Evolutionary conservation across 2,888 invertebrate species (phyloP), one percentile per base, ranked within the genome.

Genomic region (Pseudococcus jackbeardsleyi): DNA sequence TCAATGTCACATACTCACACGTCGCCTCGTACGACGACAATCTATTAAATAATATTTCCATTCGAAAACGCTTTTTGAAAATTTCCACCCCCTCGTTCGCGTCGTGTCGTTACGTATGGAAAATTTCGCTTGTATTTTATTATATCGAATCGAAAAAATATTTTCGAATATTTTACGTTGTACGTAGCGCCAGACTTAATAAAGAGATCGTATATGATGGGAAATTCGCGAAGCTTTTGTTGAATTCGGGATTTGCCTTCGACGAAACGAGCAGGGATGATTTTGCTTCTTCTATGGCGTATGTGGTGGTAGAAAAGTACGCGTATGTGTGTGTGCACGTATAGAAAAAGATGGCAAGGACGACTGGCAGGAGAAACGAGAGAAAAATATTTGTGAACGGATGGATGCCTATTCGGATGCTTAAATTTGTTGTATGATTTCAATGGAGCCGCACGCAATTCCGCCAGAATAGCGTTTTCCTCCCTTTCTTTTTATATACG

Each of bases 151-250:
- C 72, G 72, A 72, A 72, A 64, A 72, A 72, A 72, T 72, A 72
- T 72, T 39, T 72, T 68, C 59, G 59, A 59, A 59, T 59, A 59
- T 64, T 64, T 64, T 12, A 22, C 64, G 12, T 64, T 54, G 15
- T 17, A 64, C 22, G 11, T 26, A 26, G 26, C 68, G 68, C 26
- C 72, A 72, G 72, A 72, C 72, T 72, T 72, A 72, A 72, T 72
- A 72, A 72, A 72, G 72, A 72, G 33, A 72, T 68, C 33, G 72
- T 26, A 72, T 72, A 33, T 11, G 72, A 72, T 72, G 72, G 33
- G 72, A 72, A 72, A 72, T 72, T 72, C 72, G 72, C 72, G 72
- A 72, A 72, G 72, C 72, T 72, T 72, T 72, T 72, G 72, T 72
- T 15, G 33, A 33, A 72, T 72, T 72, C 72, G 9, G 17, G 33